Evolutionary conservation across 2,797 vertebrate species (phyloP).

Genomic region (Numenius phaeopus): DNA sequence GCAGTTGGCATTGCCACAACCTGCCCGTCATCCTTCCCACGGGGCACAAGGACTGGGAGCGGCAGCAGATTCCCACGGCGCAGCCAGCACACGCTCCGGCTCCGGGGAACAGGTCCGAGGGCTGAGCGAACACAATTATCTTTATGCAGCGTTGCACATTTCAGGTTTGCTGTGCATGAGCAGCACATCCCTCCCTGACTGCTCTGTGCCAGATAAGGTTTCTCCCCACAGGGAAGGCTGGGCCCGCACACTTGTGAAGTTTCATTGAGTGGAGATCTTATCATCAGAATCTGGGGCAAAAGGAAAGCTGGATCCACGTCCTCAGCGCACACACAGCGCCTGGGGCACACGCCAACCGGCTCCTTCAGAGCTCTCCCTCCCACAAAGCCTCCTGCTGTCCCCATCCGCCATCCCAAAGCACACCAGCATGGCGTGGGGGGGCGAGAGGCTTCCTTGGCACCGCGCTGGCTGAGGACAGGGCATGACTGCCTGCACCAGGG

Average conservation of each 20-base stretch:
- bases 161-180: background rate
- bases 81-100: background rate
- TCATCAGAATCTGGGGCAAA: background rate
- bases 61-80: background rate
- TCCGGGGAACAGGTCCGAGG: background rate
- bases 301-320: background rate
- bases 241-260: background rate
- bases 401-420: fast-evolving
- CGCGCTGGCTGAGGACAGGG: fast-evolving
- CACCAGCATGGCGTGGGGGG: background rate
- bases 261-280: background rate
- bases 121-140: background rate
- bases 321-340: fast-evolving
- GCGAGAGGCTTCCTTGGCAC: background rate
- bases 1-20: background rate
- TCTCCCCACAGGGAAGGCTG: constrained; percentile 14
- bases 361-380: background rate
- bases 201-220: background rate
- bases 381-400: background rate
- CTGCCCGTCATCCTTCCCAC: background rate
- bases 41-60: background rate
- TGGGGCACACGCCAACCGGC: fast-evolving
- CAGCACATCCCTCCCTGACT: background rate
- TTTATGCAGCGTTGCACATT: background rate
- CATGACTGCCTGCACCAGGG: background rate